These are phyloP conservation scores for Drosophila pectinifera DNA, from an alignment of 1,140 invertebrate species.

Conservation along the genomic window DNA sequence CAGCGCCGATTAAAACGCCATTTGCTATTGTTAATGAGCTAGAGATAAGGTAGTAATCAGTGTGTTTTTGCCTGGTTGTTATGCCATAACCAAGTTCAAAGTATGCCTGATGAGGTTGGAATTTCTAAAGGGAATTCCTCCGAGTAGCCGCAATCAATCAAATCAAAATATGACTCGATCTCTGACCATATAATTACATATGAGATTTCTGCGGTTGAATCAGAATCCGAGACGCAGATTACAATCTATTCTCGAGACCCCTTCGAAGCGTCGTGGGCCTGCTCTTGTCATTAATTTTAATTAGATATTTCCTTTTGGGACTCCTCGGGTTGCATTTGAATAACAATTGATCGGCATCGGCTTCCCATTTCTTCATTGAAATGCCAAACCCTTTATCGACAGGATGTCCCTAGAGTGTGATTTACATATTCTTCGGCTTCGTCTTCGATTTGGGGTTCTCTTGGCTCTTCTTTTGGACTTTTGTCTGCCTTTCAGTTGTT, in stretches of 20 bases:
- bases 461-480: conserved; percentile 37
- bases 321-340: conserved; percentile 61
- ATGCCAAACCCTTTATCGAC: conserved; percentile 73
- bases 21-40: conserved; percentile 58
- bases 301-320: conserved; percentile 47
- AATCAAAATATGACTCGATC: conserved; percentile 30
- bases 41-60: conserved; percentile 11
- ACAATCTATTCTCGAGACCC: conserved; percentile 13
- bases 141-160: conserved; percentile 45
- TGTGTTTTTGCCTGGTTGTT: conserved; percentile 27
- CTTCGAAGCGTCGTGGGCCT: conserved; percentile 14
- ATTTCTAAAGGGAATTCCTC: conserved; percentile 38
- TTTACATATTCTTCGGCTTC: conserved; percentile 63
- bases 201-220: conserved; percentile 73
- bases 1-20: conserved; percentile 58
- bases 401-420: conserved; percentile 57
- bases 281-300: conserved; percentile 72
- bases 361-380: conserved; percentile 50
- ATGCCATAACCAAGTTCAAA: conserved; percentile 26
- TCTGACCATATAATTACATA: conserved; percentile 68
- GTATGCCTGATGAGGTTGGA: conserved; percentile 25
- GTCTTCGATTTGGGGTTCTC: conserved; percentile 29
- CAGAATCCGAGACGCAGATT: conserved; percentile 44
- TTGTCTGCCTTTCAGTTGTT: conserved; percentile 40
- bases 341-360: conserved; percentile 60